Conservation (phyloP, 2,797 vertebrate genomes). For the Podarcis siculus region DNA sequence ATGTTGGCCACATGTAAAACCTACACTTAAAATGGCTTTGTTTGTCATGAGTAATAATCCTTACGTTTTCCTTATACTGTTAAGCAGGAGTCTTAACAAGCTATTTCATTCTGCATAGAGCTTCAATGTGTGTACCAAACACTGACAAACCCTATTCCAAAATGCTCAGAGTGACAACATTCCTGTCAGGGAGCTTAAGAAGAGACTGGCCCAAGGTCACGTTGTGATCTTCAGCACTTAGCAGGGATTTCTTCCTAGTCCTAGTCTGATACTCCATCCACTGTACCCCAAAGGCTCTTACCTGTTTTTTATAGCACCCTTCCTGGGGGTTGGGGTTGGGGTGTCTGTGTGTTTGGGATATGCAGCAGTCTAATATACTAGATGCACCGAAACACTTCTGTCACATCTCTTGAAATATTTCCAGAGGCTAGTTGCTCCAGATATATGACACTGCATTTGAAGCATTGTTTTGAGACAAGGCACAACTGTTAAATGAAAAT, state of each 20-base stretch:
- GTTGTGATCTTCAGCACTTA: background rate
- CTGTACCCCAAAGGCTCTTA: background rate
- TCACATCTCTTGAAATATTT: background rate
- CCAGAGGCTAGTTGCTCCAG: background rate
- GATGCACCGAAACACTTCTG: background rate
- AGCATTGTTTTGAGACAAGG: background rate
- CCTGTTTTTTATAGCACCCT: background rate
- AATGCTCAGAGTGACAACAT: background rate
- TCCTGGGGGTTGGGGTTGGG: background rate
- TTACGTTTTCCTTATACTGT: too few species aligned
- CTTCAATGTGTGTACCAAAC: too few species aligned
- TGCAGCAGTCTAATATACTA: background rate
- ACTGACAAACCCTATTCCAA: background rate
- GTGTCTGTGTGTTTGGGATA: background rate
- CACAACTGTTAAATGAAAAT: slow-evolving; percentile 43
- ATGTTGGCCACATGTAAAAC: too few species aligned
- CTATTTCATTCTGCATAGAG: too few species aligned
- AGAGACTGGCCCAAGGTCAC: background rate
- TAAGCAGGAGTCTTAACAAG: too few species aligned
- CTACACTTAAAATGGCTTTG: too few species aligned
- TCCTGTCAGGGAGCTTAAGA: background rate
- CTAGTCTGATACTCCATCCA: background rate
- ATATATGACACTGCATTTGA: background rate
- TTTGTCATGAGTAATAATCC: too few species aligned
- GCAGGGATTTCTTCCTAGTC: background rate